phyloP scores from a whole-genome alignment of 2,888 invertebrate species.

The Oithona nana region DNA sequence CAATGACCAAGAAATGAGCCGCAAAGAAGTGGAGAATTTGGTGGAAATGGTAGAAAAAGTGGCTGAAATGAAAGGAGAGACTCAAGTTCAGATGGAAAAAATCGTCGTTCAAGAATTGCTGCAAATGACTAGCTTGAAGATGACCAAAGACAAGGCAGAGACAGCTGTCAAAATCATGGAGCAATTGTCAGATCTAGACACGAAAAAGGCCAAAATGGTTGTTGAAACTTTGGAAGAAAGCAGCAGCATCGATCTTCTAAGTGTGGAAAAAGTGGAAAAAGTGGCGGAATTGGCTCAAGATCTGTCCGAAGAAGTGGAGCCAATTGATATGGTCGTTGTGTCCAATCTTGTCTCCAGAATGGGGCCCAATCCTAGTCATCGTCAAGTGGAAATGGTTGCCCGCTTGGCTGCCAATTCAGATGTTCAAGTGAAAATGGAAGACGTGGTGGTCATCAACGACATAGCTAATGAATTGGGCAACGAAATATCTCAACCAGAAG shows the following conservation, averaged over 20 bases:
- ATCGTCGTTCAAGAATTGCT: not conserved
- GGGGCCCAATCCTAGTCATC: not conserved
- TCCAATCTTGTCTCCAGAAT: not conserved
- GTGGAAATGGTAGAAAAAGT: not conserved
- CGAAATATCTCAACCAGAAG: not conserved
- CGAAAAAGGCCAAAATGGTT: not conserved
- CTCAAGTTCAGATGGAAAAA: too few species aligned
- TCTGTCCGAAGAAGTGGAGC: not conserved
- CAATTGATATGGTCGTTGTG: not conserved
- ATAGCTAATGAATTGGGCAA: not conserved
- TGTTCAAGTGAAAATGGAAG: not conserved
- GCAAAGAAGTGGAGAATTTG: too few species aligned
- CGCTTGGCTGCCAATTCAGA: not conserved
- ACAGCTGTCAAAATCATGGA: not conserved
- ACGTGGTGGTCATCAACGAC: not conserved
- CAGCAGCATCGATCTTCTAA: not conserved
- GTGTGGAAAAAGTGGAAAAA: not conserved
- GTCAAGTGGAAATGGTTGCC: not conserved
- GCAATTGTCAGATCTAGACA: not conserved
- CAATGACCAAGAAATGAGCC: not conserved
- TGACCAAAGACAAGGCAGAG: not conserved
- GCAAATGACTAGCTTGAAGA: not conserved
- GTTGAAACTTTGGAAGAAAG: not conserved
- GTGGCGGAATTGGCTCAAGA: not conserved
- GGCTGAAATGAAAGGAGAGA: not conserved